A percentile compares a stretch with the other conserved stretches of the same genome.
Evolutionary conservation across 2,113 vertebrate species (phyloP).

Genomic region (Chlorocebus sabaeus): DNA sequence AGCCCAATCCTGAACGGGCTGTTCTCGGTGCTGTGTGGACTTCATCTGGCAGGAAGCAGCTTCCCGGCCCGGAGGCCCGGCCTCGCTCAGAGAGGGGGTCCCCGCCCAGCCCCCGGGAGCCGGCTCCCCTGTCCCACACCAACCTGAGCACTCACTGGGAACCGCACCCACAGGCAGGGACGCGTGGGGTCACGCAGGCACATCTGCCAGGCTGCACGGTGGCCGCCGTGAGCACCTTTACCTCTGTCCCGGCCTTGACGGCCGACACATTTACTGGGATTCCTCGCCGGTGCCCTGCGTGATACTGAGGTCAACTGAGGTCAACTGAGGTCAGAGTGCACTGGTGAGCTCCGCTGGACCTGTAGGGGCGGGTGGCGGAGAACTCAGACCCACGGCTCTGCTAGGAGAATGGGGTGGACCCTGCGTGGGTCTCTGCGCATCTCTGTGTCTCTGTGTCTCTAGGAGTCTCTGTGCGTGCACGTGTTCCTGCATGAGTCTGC

Average conservation of each 20-base stretch:
- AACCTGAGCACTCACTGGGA: not conserved
- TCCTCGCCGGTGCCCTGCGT: not conserved
- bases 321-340: not conserved
- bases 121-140: not conserved
- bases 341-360: too few species aligned
- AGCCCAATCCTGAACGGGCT: not conserved
- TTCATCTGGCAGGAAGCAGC: not conserved
- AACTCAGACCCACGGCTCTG: not conserved
- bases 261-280: not conserved
- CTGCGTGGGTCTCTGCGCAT: not conserved
- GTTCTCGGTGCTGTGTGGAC: not conserved
- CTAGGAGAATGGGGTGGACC: too few species aligned
- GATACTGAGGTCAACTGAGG: not conserved
- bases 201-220: not conserved
- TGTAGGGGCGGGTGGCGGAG: not conserved
- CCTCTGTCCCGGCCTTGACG: too few species aligned
- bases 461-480: not conserved
- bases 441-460: not conserved
- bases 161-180: not conserved
- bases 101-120: fast-evolving
- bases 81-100: not conserved
- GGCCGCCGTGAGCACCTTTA: not conserved
- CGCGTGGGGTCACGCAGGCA: too few species aligned
- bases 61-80: not conserved
- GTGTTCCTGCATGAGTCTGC: not conserved